Percentiles rank a stretch among this genome's conserved stretches.
Evolutionary conservation across 1,140 invertebrate species (phyloP).

Genomic region (Listronotus oregonensis): DNA sequence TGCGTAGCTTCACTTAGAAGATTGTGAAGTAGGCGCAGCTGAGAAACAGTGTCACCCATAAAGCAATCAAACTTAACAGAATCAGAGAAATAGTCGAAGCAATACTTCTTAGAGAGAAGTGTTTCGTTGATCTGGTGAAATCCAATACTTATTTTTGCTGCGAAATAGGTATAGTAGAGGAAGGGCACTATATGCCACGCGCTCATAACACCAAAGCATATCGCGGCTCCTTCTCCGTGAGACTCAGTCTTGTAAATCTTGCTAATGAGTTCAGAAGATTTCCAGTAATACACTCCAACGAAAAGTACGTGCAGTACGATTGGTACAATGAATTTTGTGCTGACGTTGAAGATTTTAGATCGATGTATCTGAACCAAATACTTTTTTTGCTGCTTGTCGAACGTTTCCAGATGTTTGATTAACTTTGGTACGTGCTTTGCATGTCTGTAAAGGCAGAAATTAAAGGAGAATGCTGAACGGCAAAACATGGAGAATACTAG

Average conservation of each 20-base stretch:
- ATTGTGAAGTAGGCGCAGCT: constrained; percentile 36
- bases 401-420: no score
- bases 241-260: background rate
- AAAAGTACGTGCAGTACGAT: background rate
- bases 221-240: background rate
- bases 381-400: no score
- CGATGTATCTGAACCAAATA: no score
- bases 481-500: no score
- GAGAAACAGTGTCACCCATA: constrained; percentile 19
- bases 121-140: constrained; percentile 37
- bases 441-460: no score
- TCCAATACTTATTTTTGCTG: constrained; percentile 29
- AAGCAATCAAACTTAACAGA: constrained; percentile 9
- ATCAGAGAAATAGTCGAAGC: background rate
- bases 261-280: constrained; percentile 4
- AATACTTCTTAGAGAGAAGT: constrained; percentile 14
- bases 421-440: no score
- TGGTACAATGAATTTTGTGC: background rate
- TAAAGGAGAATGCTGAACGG: no score
- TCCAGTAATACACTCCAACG: background rate
- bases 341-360: background rate
- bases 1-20: constrained; percentile 32
- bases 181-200: constrained; percentile 35
- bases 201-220: constrained; percentile 29
- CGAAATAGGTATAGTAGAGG: constrained; percentile 36